Evolutionary conservation across 2,888 invertebrate genomes (phyloP).

Genomic region (Opisthograptis luteolata): DNA sequence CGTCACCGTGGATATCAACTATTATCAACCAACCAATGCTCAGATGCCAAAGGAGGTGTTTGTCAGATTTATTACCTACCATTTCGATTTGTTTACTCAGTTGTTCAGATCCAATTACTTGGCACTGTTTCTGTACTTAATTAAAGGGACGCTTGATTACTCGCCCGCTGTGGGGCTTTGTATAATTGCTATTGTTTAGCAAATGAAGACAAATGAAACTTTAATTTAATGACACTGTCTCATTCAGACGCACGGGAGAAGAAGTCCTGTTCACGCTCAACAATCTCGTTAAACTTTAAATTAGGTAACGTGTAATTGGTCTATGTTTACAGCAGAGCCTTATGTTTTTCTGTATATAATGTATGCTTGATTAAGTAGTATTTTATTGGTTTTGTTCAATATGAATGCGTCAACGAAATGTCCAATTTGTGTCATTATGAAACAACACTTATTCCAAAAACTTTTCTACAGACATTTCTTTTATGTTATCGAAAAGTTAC

Average conservation of each 20-base stretch:
- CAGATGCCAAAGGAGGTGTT: slow-evolving; percentile 78
- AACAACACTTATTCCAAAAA: slow-evolving; percentile 9
- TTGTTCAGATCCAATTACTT: slow-evolving; percentile 85
- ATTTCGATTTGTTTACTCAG: slow-evolving; percentile 84
- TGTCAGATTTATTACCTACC: slow-evolving; percentile 82
- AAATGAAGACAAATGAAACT: slow-evolving; percentile 85
- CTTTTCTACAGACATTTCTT: slow-evolving; percentile 9
- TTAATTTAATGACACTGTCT: slow-evolving; percentile 84
- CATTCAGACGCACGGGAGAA: slow-evolving; percentile 73
- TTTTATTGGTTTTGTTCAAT: slow-evolving; percentile 18
- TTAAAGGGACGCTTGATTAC: slow-evolving; percentile 85
- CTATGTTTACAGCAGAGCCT: slow-evolving; percentile 1
- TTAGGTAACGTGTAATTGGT: slow-evolving; percentile 46
- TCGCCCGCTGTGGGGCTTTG: slow-evolving; percentile 83
- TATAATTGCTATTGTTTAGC: slow-evolving; percentile 85
- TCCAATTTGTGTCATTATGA: no score
- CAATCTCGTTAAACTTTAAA: slow-evolving; percentile 65
- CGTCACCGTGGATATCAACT: slow-evolving; percentile 36
- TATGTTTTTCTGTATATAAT: slow-evolving; percentile 4
- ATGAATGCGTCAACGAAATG: no score
- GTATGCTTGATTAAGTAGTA: slow-evolving; percentile 8
- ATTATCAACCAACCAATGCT: slow-evolving; percentile 35
- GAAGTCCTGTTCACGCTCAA: slow-evolving; percentile 63
- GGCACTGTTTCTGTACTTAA: slow-evolving; percentile 84
- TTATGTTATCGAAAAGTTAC: slow-evolving; percentile 9